Conservation (phyloP, 92 coral and sea anemone species). For the Epizoanthus ramosus region DNA sequence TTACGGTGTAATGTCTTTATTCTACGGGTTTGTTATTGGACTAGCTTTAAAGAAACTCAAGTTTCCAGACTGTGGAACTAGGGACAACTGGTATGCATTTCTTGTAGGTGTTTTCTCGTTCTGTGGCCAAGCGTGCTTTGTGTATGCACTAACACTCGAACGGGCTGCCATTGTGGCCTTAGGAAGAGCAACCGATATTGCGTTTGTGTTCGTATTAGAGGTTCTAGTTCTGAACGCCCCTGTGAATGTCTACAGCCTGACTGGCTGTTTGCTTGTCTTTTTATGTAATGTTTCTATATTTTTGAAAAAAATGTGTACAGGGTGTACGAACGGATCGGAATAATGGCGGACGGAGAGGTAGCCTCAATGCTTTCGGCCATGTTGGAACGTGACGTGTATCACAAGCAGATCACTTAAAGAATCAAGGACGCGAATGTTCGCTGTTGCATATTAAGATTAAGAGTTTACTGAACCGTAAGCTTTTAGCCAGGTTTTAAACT, state of each 20-base stretch:
- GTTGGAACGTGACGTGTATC: too few relatives aligned
- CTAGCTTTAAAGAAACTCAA: slow-evolving; percentile 11
- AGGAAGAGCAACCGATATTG: slow-evolving; percentile 61
- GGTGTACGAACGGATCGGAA: too few relatives aligned
- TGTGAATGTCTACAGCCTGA: slow-evolving; percentile 53
- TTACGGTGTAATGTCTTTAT: slow-evolving; percentile 38
- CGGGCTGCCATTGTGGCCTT: slow-evolving; percentile 59
- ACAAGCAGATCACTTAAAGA: too few relatives aligned
- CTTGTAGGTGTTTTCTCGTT: slow-evolving; percentile 16
- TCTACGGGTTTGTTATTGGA: slow-evolving; percentile 1
- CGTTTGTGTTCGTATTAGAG: slow-evolving; percentile 56
- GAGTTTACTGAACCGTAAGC: too few relatives aligned
- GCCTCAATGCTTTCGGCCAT: too few relatives aligned
- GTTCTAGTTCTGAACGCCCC: slow-evolving; percentile 39
- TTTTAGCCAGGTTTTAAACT: too few relatives aligned
- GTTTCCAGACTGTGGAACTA: slow-evolving; percentile 50
- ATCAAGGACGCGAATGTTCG: too few relatives aligned
- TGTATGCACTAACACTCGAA: slow-evolving; percentile 51
- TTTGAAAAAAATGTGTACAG: slow-evolving; percentile 19
- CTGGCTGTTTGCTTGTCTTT: slow-evolving; percentile 58
- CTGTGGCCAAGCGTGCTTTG: slow-evolving; percentile 37
- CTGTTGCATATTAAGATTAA: too few relatives aligned
- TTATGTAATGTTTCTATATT: slow-evolving; percentile 58
- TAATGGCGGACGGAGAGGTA: too few relatives aligned
- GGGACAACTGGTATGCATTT: slow-evolving; percentile 26